Percentiles rank a stretch among this genome's conserved stretches.
These are phyloP conservation scores for Ectemnius cavifrons DNA, from an alignment of 2,888 invertebrate genomes.

Conservation along the genomic window DNA sequence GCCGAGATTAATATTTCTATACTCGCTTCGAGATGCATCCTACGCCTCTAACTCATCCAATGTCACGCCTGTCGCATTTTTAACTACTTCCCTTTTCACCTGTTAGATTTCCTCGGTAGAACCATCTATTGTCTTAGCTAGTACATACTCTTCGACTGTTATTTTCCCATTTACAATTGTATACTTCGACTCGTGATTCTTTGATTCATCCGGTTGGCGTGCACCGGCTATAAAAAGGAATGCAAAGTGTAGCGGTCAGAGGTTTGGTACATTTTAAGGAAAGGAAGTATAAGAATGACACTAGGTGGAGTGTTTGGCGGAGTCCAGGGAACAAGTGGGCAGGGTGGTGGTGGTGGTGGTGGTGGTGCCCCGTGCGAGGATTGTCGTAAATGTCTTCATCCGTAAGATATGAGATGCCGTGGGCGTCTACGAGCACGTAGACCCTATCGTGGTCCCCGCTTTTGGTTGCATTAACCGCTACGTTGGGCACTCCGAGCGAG, in stretches of 20 bases:
- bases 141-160: no score
- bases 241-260: neutral
- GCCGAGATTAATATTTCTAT: constrained; percentile 41
- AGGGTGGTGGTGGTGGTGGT: no score
- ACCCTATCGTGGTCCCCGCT: constrained; percentile 64
- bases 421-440: constrained; percentile 68
- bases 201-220: no score
- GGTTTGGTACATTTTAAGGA: constrained; percentile 5
- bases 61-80: no score
- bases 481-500: constrained; percentile 49
- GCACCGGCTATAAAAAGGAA: constrained; percentile 17
- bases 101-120: no score
- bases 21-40: constrained; percentile 31
- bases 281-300: constrained; percentile 52
- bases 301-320: constrained; percentile 54
- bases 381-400: constrained; percentile 77
- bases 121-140: no score
- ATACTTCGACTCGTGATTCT: no score
- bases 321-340: constrained; percentile 58
- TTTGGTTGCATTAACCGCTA: constrained; percentile 65
- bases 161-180: no score
- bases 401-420: constrained; percentile 76
- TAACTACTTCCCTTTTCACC: no score
- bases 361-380: constrained; percentile 66
- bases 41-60: constrained; percentile 26